Base-by-base conservation (phyloP, 2,888 invertebrate species). In the Tenthredo scrophulariae region DNA sequence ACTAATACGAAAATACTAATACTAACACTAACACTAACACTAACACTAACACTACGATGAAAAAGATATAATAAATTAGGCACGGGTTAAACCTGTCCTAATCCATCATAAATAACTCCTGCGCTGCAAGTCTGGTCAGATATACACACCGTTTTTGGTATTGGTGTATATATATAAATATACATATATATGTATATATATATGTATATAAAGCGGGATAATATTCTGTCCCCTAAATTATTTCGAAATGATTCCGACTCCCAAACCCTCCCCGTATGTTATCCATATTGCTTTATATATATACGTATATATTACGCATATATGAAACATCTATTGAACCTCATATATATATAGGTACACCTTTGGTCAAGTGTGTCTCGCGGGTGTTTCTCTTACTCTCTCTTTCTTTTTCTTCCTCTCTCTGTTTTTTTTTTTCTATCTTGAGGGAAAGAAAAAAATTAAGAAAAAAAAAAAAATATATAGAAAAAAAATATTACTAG, bases 31-130 rank as follows among this genome's bases (percentile, higher is more conserved):
- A 1, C 9, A 10, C 10, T 65, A 65, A 2, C 29, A 62, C 65
- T 65, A 33, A 13, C 33, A 67, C 18, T 33, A 29, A 33, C 18
- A 33, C 18, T 26, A n/a, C n/a, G 43, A 43, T 18, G 22, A 74
- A 26, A 26, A 40, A n/a, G 40, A 43, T 22, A 43, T 40, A 74
- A 92, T 92, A 92, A 93, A 93, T 92, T 93, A 92, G 91, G 90
- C 90, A 90, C 88, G 91, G 90, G 90, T 91, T 91, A 92, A 92
- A 92, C 91, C 91, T 89, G 88, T 88, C 88, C 91, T 92, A 92
- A 92, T 93, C 92, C 92, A 92, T 92, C 92, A 92, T 92, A 93
- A 93, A 93, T 93, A 93, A 93, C 93, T 93, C 91, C 88, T 83
- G 87, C 90, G 87, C 90, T 91, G 88, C 92, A 92, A 92, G 92